Evolutionary conservation across 2,888 invertebrate species (phyloP), one percentile per base, ranked within the genome.

Genomic region (Sinopyrophorus schimmeli): DNA sequence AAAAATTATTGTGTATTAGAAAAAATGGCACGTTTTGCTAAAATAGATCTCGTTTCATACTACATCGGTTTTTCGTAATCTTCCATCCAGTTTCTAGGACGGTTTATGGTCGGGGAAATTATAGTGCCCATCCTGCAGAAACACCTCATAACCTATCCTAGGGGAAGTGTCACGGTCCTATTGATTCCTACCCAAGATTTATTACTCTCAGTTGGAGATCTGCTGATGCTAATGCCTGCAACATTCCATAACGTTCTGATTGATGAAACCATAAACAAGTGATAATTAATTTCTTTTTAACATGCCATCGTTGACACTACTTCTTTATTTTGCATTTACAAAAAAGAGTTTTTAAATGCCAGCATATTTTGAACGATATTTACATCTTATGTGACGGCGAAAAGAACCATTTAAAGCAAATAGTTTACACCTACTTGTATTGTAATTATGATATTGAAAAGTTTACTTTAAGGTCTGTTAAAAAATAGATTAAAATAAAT

Each of bases 261-360:
- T 53, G 48, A 53, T 53, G 44, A 43, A 35, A 38, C 44, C 39
- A 48, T 44, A 53, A 44, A 53, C 53, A 48, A 43, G 44, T 44
- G 44, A 41, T 53, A 53, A 53, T 53, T 53, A 53, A 53, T 53
- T 53, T 48, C 48, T 48, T 48, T 52, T n/a, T n/a, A n/a, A n/a
- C n/a, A n/a, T n/a, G n/a, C n/a, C n/a, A n/a, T n/a, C n/a, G n/a
- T n/a, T n/a, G n/a, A n/a, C n/a, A n/a, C n/a, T n/a, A n/a, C n/a
- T n/a, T n/a, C n/a, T n/a, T n/a, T n/a, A n/a, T n/a, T n/a, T n/a
- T n/a, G n/a, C n/a, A n/a, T n/a, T n/a, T n/a, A n/a, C n/a, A n/a
- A n/a, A n/a, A n/a, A n/a, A n/a, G n/a, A n/a, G n/a, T n/a, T n/a
- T n/a, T n/a, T n/a, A n/a, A n/a, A n/a, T n/a, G n/a, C n/a, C n/a